Conservation (phyloP, 2,113 vertebrate genomes). For the Petrocephalus zakoni region DNA sequence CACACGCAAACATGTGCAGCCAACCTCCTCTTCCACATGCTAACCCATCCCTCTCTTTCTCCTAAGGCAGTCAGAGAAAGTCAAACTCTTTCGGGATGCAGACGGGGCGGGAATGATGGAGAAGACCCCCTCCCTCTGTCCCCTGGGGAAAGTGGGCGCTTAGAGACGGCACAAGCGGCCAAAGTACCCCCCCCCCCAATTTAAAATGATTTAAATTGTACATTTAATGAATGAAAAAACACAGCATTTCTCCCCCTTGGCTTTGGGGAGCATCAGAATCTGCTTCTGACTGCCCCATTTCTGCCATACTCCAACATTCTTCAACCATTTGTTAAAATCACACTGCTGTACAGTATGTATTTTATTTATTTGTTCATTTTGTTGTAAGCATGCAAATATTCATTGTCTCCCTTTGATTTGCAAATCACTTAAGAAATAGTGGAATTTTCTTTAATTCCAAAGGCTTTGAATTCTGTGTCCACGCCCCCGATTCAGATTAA, state of each 20-base stretch:
- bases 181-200: background rate
- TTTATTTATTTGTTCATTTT: conserved; percentile 44
- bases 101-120: conserved; percentile 53
- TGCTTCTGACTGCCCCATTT: conserved; percentile 35
- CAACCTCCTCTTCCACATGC: background rate
- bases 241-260: conserved; percentile 29
- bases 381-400: conserved; percentile 47
- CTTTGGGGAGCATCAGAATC: conserved; percentile 23
- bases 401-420: conserved; percentile 41
- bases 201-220: conserved; percentile 22
- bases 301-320: conserved; percentile 43
- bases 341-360: conserved; percentile 37
- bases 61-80: conserved; percentile 55
- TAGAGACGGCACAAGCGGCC: background rate
- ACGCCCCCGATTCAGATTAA: conserved; percentile 23
- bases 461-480: conserved; percentile 43
- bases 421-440: conserved; percentile 33
- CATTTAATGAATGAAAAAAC: conserved; percentile 23
- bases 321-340: conserved; percentile 32
- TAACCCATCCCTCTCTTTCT: background rate
- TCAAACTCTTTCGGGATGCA: conserved; percentile 62
- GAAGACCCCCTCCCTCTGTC: background rate
- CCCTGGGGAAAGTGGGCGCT: conserved; percentile 12
- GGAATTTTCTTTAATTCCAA: conserved; percentile 44
- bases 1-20: background rate